Base-by-base conservation (phyloP, 2,797 vertebrate genomes). In the Eulemur rubriventer region DNA sequence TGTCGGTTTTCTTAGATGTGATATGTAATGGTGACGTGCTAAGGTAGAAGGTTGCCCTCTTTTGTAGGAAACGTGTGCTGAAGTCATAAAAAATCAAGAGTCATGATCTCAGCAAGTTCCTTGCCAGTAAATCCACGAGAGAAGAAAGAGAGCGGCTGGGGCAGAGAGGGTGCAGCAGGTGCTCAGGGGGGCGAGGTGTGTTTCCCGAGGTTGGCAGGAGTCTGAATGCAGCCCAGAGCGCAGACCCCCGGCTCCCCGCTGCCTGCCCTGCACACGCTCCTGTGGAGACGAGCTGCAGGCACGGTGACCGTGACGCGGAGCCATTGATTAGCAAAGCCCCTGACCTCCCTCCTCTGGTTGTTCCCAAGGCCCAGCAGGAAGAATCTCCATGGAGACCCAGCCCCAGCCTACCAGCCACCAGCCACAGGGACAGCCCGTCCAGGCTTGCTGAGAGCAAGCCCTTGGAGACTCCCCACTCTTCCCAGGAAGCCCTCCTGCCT, bases 231-330 rank as follows among this genome's bases (percentile, higher is more conserved):
- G 20, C 18, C 20, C n/a, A 50, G 87, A 16, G n/a, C 18, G 2
- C 65, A 30, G 65, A 38, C 48, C 59, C 63, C 41, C 1, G 3
- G 48, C 8, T 17, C 30, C 16, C 7, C 4, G 7, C 16, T n/a
- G 63, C 16, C 63, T 65, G 63, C 16, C 16, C 7, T n/a, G 17
- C 30, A 63, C 61, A 33, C 14, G 6, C 14, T 30, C 4, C 0
- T 0, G 1, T 0, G 13, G n/a, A 8, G 52, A n/a, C 24, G 63
- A 38, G 55, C 50, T 38, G 1, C 52, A 43, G 57, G 13, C 24
- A 11, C 67, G 13, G 59, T 1, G 43, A 76, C 33, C 20, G 67
- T 2, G 59, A 76, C 41, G 24, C 43, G 35, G 78, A 35, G 30
- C 55, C 11, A 1, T 2, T 7, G 35, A 22, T 43, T 14, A 63